phyloP scores from a whole-genome alignment of 1,140 invertebrate genomes.

The Helicoverpa armigera region DNA sequence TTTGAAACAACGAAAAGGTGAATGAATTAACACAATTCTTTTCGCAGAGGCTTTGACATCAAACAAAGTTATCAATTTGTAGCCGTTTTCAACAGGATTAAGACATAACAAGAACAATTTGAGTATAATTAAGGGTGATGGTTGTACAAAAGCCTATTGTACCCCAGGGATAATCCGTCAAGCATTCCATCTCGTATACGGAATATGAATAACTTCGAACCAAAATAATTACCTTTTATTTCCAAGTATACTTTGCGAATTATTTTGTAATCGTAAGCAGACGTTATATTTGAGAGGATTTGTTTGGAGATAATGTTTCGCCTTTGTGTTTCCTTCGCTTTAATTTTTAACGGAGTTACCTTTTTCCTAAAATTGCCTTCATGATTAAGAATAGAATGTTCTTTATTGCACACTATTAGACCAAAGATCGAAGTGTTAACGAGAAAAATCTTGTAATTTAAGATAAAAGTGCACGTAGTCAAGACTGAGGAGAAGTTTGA shows the following conservation, averaged over 20 bases:
- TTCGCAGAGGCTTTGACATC: conserved; percentile 32
- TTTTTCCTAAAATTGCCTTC: too few relatives aligned
- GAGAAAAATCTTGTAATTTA: too few relatives aligned
- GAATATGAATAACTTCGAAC: conserved; percentile 34
- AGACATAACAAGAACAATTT: conserved; percentile 53
- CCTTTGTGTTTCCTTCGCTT: background rate
- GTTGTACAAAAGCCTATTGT: conserved; percentile 49
- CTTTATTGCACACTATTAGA: too few relatives aligned
- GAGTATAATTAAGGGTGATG: conserved; percentile 50
- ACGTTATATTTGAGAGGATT: conserved; percentile 9
- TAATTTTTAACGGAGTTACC: background rate
- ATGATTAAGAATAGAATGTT: too few relatives aligned
- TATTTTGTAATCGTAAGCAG: conserved; percentile 23
- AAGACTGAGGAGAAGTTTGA: too few relatives aligned
- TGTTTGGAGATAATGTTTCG: background rate
- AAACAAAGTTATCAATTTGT: conserved; percentile 52
- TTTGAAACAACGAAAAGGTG: conserved; percentile 5
- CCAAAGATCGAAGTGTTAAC: too few relatives aligned
- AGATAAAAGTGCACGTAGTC: too few relatives aligned
- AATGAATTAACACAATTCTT: conserved; percentile 17
- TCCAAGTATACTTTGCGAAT: conserved; percentile 24
- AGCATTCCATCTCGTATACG: conserved; percentile 39
- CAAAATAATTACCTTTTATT: conserved; percentile 46
- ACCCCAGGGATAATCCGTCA: conserved; percentile 48
- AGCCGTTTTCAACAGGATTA: conserved; percentile 48